Evolutionary conservation across 2,113 vertebrate species (phyloP), one percentile per base, ranked within the genome.

Genomic region (Fulmarus glacialis): DNA sequence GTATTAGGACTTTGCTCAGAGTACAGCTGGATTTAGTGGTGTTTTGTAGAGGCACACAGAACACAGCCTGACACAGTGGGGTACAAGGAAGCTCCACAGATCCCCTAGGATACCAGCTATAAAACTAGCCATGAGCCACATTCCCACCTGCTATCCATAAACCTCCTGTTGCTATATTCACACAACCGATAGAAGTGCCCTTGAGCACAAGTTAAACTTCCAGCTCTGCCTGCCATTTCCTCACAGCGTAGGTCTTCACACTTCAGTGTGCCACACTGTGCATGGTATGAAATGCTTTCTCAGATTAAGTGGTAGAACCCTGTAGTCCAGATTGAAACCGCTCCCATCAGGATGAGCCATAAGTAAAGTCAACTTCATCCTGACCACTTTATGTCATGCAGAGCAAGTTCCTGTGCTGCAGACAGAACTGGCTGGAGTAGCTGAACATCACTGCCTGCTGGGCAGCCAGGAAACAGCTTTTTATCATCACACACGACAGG

Each of bases 181-280:
- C 24, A 40, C 15, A 72, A 23, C 4, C 3, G 0, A 17, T 3
- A 29, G 7, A 72, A 42, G 26, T 32, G 38, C 17, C 71, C 58
- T 58, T n/a, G 21, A 19, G 22, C 34, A 82, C 13, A 70, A 60
- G 23, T 40, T 62, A 81, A 40, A 52, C 45, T 66, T 81, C 23
- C n/a, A 66, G 45, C 16, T 74, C 34, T 70, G 7, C 12, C 38
- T 87, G 42, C n/a, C 29, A 7, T 81, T 91, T 93, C 23, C 34
- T 68, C 42, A 27, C 6, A 40, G 40, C 4, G 20, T 6, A 43
- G 42, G 7, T 74, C 34, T 50, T 58, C 60, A 55, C 38, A 36
- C 7, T 24, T 23, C 0, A 0, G 32, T 56, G 24, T 45, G 19
- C 22, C 19, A 29, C 27, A 18, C n/a, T 19, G 11, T 0, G 1